Evolutionary conservation across 2,888 invertebrate species (phyloP).

Genomic region (Sphaerolaimus hirsutus): DNA sequence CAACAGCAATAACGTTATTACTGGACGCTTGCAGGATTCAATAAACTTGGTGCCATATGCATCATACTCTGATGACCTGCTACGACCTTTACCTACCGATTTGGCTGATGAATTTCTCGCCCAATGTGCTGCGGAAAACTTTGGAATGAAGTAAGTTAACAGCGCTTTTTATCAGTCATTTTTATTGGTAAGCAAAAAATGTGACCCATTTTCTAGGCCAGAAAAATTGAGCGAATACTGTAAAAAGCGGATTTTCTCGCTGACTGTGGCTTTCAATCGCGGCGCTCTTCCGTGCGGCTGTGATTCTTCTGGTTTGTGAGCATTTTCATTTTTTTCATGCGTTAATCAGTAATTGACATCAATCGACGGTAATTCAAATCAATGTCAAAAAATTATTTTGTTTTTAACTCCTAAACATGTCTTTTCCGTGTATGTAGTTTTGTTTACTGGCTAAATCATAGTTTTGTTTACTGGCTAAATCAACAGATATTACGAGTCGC

Average conservation of each 20-base stretch:
- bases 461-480: too few relatives aligned
- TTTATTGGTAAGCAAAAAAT: neutral
- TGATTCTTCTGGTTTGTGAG: constrained; percentile 29
- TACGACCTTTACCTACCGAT: constrained; percentile 17
- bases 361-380: too few relatives aligned
- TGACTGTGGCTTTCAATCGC: constrained; percentile 78
- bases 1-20: too few relatives aligned
- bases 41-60: constrained; percentile 18
- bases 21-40: constrained; percentile 12
- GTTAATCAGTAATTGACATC: too few relatives aligned
- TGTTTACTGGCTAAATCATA: too few relatives aligned
- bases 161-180: neutral
- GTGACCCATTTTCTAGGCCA: constrained; percentile 9
- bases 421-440: too few relatives aligned
- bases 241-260: constrained; percentile 62
- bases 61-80: constrained; percentile 13
- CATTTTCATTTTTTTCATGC: too few relatives aligned
- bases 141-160: constrained; percentile 32
- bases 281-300: constrained; percentile 72
- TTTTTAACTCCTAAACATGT: too few relatives aligned
- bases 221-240: constrained; percentile 40
- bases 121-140: constrained; percentile 63
- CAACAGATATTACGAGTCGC: too few relatives aligned
- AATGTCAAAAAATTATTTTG: too few relatives aligned
- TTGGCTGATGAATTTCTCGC: constrained; percentile 44